A percentile compares a stretch with the other conserved stretches of the same genome.
These are phyloP conservation scores for Agapetus fuscipes DNA, from an alignment of 2,888 invertebrate species.

Conservation along the genomic window DNA sequence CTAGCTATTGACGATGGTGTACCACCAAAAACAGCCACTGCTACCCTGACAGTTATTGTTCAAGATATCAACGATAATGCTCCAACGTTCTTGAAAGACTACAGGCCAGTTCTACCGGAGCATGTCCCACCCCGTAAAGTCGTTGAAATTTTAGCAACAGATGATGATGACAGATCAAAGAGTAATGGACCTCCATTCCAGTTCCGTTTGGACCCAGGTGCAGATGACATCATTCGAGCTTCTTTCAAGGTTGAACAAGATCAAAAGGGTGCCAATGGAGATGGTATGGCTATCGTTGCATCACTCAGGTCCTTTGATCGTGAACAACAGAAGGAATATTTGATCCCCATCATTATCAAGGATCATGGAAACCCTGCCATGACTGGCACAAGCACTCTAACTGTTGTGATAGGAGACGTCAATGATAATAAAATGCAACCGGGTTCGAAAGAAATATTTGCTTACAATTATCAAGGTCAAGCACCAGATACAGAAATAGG, in stretches of 20 bases:
- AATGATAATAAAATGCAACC: slow-evolving; percentile 99
- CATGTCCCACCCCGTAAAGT: slow-evolving; percentile 87
- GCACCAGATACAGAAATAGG: slow-evolving; percentile 88
- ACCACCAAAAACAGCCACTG: slow-evolving; percentile 88
- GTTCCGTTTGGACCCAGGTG: slow-evolving; percentile 86
- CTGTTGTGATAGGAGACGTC: slow-evolving; percentile 94
- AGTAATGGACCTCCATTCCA: slow-evolving; percentile 97
- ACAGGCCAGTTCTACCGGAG: slow-evolving; percentile 86
- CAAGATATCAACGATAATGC: slow-evolving; percentile 94
- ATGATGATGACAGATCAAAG: slow-evolving; percentile 88
- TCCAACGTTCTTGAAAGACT: slow-evolving; percentile 86
- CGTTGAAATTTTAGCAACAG: slow-evolving; percentile 86
- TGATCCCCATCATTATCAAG: slow-evolving; percentile 94
- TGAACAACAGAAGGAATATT: slow-evolving; percentile 91
- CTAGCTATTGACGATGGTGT: slow-evolving; percentile 91
- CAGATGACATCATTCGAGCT: slow-evolving; percentile 85
- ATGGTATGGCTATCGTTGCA: slow-evolving; percentile 96
- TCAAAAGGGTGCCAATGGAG: slow-evolving; percentile 94
- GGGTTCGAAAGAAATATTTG: slow-evolving; percentile 93
- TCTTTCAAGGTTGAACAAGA: slow-evolving; percentile 96
- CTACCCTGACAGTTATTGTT: slow-evolving; percentile 87
- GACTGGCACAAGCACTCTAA: slow-evolving; percentile 92
- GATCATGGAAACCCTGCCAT: slow-evolving; percentile 95
- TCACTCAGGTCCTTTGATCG: slow-evolving; percentile 89
- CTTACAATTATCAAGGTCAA: slow-evolving; percentile 92